Evolutionary conservation across 2,888 invertebrate species (phyloP), one percentile per base, ranked within the genome.

Genomic region (Blastobasis lacticolella): DNA sequence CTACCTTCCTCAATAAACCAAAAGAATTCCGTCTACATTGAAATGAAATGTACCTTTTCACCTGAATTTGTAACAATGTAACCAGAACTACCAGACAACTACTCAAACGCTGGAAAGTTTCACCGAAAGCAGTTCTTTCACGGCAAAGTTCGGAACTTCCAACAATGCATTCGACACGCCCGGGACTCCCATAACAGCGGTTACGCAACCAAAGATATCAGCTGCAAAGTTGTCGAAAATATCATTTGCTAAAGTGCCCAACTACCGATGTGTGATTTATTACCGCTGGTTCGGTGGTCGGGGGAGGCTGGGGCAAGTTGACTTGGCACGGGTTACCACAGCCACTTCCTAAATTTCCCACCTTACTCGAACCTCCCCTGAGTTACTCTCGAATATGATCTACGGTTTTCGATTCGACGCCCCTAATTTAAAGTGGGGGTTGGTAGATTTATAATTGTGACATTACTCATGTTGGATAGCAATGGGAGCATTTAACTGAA

Each of bases 171-270:
- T 23, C 6, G 44, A 44, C 44, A 23, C 23, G n/a, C 10, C 44
- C 23, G 44, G n/a, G 10, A 44, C 44, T 44, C 10, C 23, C 45
- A 45, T 45, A 45, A 45, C 45, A 45, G 36, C 36, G 45, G 45
- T 45, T 45, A 6, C 6, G 9, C 38, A 4, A 47, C 10, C 37
- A 37, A 38, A 45, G 23, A 36, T 36, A 23, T 36, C 37, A 45
- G 23, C 37, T 44, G 37, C 38, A 10, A 44, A 40, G 42, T 46
- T 36, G 50, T 50, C 38, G 42, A 50, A 48, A 49, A 49, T 52
- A 52, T 52, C 49, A 52, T 49, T 53, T 37, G 49, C 23, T 49
- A 47, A 49, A 53, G 49, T 53, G 49, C 53, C 42, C 38, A 23
- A 43, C 47, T 47, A 37, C n/a, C 5, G 9, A n/a, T 10, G 10